These are phyloP conservation scores for Venusia cambrica DNA, from an alignment of 2,888 invertebrate species.

Conservation along the genomic window DNA sequence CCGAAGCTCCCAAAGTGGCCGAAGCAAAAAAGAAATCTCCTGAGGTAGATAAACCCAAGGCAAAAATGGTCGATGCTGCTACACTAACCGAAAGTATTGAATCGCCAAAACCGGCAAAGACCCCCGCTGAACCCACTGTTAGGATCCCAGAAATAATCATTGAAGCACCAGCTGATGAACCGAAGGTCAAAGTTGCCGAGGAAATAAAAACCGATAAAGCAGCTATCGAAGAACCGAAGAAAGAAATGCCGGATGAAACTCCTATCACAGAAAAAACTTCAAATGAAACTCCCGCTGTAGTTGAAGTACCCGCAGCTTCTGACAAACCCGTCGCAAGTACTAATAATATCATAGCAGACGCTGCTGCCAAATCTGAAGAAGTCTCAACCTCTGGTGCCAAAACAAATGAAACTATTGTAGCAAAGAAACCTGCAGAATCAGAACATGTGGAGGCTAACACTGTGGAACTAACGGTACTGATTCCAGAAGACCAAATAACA, in stretches of 20 bases:
- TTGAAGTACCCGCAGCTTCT: conserved; percentile 43
- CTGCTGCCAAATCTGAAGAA: not conserved
- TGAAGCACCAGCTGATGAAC: conserved; percentile 2
- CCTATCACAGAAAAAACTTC: conserved; percentile 7
- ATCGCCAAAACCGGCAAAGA: not conserved
- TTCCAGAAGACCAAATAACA: no score
- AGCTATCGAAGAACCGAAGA: conserved; percentile 1
- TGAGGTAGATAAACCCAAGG: conserved; percentile 1
- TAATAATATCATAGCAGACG: conserved; percentile 1
- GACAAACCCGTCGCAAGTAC: conserved; percentile 22
- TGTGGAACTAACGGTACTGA: no score
- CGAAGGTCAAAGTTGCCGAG: not conserved
- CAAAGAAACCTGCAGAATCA: no score
- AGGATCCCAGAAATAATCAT: no score
- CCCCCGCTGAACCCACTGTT: no score
- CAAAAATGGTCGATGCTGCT: conserved; percentile 18
- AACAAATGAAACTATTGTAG: no score
- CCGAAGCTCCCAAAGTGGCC: not conserved
- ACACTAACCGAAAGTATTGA: conserved; percentile 8
- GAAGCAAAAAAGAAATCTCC: conserved; percentile 5
- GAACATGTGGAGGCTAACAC: no score
- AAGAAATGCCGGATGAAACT: conserved; percentile 5
- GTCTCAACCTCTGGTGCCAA: conserved; percentile 14
- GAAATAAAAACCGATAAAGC: not conserved
- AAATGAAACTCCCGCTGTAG: not conserved